A percentile compares a stretch with the other conserved stretches of the same genome.
Conservation (phyloP, 2,888 invertebrate genomes). For the Heteromyza rotundicornis region DNA sequence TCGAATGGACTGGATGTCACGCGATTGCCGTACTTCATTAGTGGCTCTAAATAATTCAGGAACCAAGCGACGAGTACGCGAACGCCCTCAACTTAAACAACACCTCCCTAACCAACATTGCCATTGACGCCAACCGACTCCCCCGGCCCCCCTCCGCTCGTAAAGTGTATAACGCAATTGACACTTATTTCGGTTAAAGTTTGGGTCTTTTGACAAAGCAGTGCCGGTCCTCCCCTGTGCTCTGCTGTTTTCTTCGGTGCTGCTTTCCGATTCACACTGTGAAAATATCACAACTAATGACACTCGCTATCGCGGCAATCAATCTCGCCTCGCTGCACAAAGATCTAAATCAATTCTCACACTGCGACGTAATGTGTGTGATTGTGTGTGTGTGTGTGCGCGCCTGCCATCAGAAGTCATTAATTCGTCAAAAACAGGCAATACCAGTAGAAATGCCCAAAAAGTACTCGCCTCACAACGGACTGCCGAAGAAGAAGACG, state of each 20-base stretch:
- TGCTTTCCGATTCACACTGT: not conserved
- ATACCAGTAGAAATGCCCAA: no score
- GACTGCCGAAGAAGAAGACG: conserved; percentile 30
- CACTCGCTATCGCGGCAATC: conserved; percentile 24
- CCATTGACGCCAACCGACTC: not conserved
- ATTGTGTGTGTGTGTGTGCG: no score
- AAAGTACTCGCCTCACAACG: no score
- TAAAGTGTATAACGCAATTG: not conserved
- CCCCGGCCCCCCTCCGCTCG: not conserved
- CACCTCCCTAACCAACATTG: no score
- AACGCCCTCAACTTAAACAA: no score
- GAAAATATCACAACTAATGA: conserved; percentile 21
- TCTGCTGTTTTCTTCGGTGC: no score
- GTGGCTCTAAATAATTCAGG: not conserved
- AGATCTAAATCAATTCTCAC: conserved; percentile 21
- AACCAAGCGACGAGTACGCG: not conserved
- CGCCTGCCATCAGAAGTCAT: conserved; percentile 43
- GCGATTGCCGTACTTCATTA: conserved; percentile 6
- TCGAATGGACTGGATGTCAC: not conserved
- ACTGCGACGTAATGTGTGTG: no score
- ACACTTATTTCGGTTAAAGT: not conserved
- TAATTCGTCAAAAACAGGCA: conserved; percentile 40
- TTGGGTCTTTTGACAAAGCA: not conserved
- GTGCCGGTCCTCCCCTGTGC: not conserved
- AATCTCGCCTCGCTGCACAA: conserved; percentile 23